A percentile compares a stretch with the other conserved stretches of the same genome.
Conservation (phyloP, 2,888 invertebrate genomes). For the Euspilapteryx auroguttella region DNA sequence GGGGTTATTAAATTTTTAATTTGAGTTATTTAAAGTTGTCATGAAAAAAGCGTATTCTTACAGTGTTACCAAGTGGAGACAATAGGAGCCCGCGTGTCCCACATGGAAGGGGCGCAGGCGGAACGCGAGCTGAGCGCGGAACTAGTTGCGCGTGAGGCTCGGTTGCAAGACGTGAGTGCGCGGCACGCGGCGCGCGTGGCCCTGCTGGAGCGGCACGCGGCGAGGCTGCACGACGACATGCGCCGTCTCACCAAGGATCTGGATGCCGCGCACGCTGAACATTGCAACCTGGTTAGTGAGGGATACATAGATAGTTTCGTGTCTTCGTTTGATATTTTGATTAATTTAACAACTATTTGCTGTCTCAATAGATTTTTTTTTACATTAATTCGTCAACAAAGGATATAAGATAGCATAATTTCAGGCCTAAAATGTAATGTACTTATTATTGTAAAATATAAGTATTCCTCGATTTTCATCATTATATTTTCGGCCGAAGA, state of each 20-base stretch:
- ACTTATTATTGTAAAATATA: no score
- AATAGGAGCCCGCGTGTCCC: constrained; percentile 31
- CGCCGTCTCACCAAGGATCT: constrained; percentile 32
- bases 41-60: constrained; percentile 1
- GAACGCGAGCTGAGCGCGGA: constrained; percentile 34
- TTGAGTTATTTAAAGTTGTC: no score
- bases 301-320: no score
- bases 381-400: no score
- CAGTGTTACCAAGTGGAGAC: constrained; percentile 51
- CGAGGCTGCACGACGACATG: constrained; percentile 40
- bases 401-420: no score
- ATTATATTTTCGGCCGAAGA: no score
- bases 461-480: no score
- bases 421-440: no score
- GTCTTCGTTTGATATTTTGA: no score
- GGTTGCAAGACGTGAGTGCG: constrained; percentile 29
- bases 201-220: constrained; percentile 39
- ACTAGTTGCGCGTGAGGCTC: constrained; percentile 30
- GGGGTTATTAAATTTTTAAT: no score
- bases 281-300: constrained; percentile 22
- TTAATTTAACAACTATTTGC: no score
- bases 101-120: constrained; percentile 41
- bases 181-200: constrained; percentile 38
- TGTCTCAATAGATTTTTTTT: no score
- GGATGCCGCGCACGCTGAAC: constrained; percentile 15